A percentile compares a stretch with the other conserved stretches of the same genome.
Evolutionary conservation across 2,113 vertebrate species (phyloP).

Genomic region (Albula goreensis): DNA sequence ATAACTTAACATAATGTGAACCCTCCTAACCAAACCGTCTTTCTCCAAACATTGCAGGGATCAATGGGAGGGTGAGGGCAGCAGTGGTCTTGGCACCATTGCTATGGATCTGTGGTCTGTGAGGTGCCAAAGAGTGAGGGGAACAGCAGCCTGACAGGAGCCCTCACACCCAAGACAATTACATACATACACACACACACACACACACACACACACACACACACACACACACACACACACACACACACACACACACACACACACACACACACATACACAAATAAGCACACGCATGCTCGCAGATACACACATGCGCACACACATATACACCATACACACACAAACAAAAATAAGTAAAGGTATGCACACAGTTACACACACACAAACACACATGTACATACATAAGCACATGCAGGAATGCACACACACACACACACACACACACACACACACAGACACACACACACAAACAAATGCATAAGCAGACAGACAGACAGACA

Average conservation of each 20-base stretch:
- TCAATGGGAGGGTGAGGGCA: slow-evolving; percentile 28
- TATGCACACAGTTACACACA: background rate
- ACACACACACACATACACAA: background rate
- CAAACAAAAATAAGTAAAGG: too few relatives aligned
- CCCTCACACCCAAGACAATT: background rate
- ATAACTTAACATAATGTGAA: background rate
- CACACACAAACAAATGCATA: background rate
- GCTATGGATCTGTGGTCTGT: slow-evolving; percentile 37
- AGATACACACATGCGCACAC: background rate
- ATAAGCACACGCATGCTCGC: background rate
- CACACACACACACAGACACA: background rate
- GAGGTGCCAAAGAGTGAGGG: slow-evolving; percentile 3
- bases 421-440: background rate
- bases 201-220: background rate
- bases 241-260: background rate
- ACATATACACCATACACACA: background rate
- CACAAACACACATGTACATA: background rate
- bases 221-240: background rate
- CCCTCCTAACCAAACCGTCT: background rate
- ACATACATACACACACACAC: background rate
- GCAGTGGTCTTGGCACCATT: slow-evolving; percentile 20
- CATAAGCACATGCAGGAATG: background rate
- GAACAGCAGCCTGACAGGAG: background rate
- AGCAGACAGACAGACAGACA: too few relatives aligned
- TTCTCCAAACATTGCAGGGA: slow-evolving; percentile 22